Conservation (phyloP, 2,113 vertebrate species). For the Pristiophorus japonicus region DNA sequence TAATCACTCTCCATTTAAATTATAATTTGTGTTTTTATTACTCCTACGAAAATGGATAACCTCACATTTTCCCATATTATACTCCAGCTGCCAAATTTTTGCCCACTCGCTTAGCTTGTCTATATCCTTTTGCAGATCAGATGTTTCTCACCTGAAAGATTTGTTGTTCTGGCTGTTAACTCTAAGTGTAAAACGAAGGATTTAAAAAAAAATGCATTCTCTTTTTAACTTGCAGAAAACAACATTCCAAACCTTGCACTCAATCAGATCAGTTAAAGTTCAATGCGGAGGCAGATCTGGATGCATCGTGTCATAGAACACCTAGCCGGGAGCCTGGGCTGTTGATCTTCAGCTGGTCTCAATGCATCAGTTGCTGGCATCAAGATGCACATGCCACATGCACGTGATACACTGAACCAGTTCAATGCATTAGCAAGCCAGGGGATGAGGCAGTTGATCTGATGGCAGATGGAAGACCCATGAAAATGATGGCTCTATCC, state of each 20-base stretch:
- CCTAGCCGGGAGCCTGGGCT: neutral
- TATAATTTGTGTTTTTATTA: too few species aligned
- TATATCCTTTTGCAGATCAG: too few species aligned
- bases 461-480: neutral
- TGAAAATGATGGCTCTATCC: neutral
- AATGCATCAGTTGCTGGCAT: neutral
- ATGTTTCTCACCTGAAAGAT: neutral
- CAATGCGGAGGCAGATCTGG: neutral
- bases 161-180: neutral
- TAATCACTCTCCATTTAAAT: too few species aligned
- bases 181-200: neutral
- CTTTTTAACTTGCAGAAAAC: neutral
- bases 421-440: neutral
- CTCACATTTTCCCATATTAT: too few species aligned
- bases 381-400: neutral
- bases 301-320: too few species aligned
- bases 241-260: neutral
- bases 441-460: neutral
- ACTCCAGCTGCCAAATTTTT: too few species aligned
- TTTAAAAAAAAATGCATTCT: too few species aligned
- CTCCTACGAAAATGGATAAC: too few species aligned
- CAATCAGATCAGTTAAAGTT: neutral
- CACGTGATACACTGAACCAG: too few species aligned
- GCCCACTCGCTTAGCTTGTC: too few species aligned
- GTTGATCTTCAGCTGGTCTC: neutral